phyloP scores from a whole-genome alignment of 1,140 invertebrate genomes.

The Dinoponera quadriceps region DNA sequence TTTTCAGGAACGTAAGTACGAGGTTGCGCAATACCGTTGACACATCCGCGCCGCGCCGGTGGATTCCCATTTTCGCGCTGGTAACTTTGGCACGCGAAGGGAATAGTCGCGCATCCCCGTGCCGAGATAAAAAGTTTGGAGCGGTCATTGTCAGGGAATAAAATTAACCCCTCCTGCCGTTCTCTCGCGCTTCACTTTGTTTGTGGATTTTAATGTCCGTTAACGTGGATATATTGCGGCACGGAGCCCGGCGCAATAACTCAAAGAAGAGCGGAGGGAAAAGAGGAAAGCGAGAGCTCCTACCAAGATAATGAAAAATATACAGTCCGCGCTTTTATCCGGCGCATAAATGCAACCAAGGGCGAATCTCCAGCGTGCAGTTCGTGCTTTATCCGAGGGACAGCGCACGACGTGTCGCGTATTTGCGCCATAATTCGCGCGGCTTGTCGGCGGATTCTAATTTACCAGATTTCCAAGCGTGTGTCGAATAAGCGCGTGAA shows the following conservation, averaged over 20 bases:
- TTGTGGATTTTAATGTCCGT: constrained; percentile 62
- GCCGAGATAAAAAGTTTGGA: constrained; percentile 53
- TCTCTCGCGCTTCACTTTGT: constrained; percentile 53
- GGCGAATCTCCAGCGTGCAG: constrained; percentile 45
- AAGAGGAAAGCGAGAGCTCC: constrained; percentile 38
- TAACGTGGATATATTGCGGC: constrained; percentile 59
- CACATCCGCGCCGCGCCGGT: neutral
- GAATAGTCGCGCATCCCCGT: constrained; percentile 7
- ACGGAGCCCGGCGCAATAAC: constrained; percentile 44
- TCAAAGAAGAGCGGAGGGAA: constrained; percentile 22
- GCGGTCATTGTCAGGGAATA: constrained; percentile 57
- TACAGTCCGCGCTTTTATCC: constrained; percentile 58
- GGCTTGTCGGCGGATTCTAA: constrained; percentile 45
- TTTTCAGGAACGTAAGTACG: neutral
- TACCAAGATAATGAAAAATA: constrained; percentile 60
- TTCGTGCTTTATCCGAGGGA: constrained; percentile 53
- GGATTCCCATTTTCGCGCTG: constrained; percentile 12
- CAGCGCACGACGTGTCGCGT: constrained; percentile 22
- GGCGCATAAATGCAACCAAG: constrained; percentile 46
- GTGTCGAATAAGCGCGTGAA: constrained; percentile 44
- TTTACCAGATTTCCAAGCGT: constrained; percentile 41
- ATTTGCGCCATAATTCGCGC: constrained; percentile 52
- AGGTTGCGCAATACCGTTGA: constrained; percentile 16
- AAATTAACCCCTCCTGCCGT: constrained; percentile 43
- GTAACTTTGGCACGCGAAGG: constrained; percentile 31